Conservation (phyloP, 2,797 vertebrate genomes). For the Trachops cirrhosus region DNA sequence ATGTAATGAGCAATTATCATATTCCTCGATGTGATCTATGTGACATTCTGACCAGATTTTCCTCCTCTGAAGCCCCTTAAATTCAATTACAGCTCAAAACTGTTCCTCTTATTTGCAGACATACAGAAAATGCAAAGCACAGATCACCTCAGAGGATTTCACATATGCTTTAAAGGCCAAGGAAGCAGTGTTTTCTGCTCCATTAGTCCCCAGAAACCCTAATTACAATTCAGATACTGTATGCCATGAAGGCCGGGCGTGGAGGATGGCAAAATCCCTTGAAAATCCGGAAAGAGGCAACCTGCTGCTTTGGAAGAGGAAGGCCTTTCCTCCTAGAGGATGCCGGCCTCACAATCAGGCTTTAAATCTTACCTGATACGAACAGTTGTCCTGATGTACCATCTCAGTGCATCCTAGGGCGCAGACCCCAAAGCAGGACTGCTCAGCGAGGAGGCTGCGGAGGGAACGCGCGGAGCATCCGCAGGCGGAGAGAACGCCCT, state of each 20-base stretch:
- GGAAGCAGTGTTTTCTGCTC: slow-evolving; percentile 56
- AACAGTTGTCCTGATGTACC: slow-evolving; percentile 97
- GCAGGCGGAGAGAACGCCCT: slow-evolving; percentile 67
- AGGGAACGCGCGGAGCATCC: slow-evolving; percentile 63
- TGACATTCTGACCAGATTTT: neutral
- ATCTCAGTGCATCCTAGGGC: slow-evolving; percentile 93
- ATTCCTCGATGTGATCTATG: neutral
- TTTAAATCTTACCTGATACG: slow-evolving; percentile 90
- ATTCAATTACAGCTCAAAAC: slow-evolving; percentile 59
- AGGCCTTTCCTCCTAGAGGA: slow-evolving; percentile 69
- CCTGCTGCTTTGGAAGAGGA: slow-evolving; percentile 71
- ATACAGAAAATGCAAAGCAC: slow-evolving; percentile 15
- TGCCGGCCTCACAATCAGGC: slow-evolving; percentile 40
- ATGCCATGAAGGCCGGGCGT: slow-evolving; percentile 33
- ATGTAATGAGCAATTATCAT: neutral
- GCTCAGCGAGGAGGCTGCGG: slow-evolving; percentile 59
- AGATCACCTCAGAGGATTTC: slow-evolving; percentile 40
- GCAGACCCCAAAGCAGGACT: slow-evolving; percentile 60
- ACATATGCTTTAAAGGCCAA: slow-evolving; percentile 56
- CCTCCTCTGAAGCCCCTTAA: neutral
- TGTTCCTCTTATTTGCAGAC: neutral
- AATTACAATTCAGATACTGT: slow-evolving; percentile 63
- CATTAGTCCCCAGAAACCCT: slow-evolving; percentile 62
- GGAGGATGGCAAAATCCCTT: slow-evolving; percentile 39
- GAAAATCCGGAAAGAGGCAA: slow-evolving; percentile 67